A percentile compares a stretch with the other conserved stretches of the same genome.
Conservation (phyloP, 2,797 vertebrate species). For the Luscinia megarhynchos region DNA sequence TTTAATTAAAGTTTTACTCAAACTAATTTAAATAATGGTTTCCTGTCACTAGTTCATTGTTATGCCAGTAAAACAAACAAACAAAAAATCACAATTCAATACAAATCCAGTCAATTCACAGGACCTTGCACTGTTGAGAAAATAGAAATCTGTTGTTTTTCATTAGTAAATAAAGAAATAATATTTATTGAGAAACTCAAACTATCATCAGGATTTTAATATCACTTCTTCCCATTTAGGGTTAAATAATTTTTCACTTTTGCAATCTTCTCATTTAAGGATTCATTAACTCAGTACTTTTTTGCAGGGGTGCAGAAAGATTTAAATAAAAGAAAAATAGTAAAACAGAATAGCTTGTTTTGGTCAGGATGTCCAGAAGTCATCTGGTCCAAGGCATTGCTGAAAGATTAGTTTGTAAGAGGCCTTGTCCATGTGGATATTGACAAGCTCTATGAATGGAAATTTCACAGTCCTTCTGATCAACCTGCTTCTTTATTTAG, state of each 20-base stretch:
- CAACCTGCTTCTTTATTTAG: neutral
- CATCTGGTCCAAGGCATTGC: neutral
- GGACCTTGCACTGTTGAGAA: neutral
- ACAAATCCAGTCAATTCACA: neutral
- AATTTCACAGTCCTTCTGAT: neutral
- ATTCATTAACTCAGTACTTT: neutral
- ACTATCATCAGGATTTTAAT: neutral
- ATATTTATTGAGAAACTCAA: neutral
- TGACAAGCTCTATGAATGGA: neutral
- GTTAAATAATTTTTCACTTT: neutral
- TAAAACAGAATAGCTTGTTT: neutral
- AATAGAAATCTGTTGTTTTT: neutral
- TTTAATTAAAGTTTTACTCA: slow-evolving; percentile 23
- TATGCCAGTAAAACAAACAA: neutral
- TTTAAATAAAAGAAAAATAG: neutral
- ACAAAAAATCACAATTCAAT: neutral
- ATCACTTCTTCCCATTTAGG: neutral
- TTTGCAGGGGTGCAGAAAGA: neutral
- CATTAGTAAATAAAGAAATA: neutral
- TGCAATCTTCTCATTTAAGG: neutral
- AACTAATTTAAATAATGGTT: neutral
- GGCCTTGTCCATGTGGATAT: neutral
- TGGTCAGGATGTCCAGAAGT: neutral
- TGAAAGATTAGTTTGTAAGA: neutral
- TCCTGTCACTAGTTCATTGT: neutral